Percentiles rank a stretch among this genome's conserved stretches.
Evolutionary conservation across 2,797 vertebrate species (phyloP).

Genomic region (Danio jaintianensis): DNA sequence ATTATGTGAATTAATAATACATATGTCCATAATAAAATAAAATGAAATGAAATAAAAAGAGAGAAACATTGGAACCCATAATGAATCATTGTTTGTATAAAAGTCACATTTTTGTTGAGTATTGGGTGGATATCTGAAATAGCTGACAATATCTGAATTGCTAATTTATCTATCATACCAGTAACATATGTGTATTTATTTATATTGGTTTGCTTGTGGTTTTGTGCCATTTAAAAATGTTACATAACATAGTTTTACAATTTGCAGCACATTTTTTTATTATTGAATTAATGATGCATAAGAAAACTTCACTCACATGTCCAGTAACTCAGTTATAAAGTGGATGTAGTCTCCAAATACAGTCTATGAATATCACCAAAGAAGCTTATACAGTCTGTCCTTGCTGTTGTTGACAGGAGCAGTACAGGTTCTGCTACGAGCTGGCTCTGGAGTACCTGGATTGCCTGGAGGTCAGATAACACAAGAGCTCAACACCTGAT

Average conservation of each 20-base stretch:
- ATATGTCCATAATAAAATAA: too few relatives aligned
- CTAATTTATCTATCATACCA: neutral
- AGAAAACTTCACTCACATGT: neutral
- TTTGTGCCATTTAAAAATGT: too few relatives aligned
- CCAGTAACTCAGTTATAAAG: neutral
- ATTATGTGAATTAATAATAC: too few relatives aligned
- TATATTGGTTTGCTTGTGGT: too few relatives aligned
- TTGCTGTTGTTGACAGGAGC: constrained; percentile 82
- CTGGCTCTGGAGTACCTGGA: constrained; percentile 95
- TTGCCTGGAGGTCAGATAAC: constrained; percentile 92
- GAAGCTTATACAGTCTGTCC: neutral
- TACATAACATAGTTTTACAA: too few relatives aligned
- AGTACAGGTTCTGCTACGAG: constrained; percentile 97
- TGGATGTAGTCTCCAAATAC: neutral
- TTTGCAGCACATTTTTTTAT: neutral
- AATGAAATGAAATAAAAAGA: too few relatives aligned
- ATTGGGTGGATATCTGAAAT: too few relatives aligned
- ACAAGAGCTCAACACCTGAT: constrained; percentile 55
- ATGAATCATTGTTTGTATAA: too few relatives aligned
- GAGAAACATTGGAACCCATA: too few relatives aligned
- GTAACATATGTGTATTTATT: too few relatives aligned
- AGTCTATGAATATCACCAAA: constrained; percentile 5
- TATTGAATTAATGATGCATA: neutral
- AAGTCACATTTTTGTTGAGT: too few relatives aligned
- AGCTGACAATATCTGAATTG: too few relatives aligned